These are phyloP conservation scores for Chouioia cunea DNA, from an alignment of 2,888 invertebrate species.

Conservation along the genomic window DNA sequence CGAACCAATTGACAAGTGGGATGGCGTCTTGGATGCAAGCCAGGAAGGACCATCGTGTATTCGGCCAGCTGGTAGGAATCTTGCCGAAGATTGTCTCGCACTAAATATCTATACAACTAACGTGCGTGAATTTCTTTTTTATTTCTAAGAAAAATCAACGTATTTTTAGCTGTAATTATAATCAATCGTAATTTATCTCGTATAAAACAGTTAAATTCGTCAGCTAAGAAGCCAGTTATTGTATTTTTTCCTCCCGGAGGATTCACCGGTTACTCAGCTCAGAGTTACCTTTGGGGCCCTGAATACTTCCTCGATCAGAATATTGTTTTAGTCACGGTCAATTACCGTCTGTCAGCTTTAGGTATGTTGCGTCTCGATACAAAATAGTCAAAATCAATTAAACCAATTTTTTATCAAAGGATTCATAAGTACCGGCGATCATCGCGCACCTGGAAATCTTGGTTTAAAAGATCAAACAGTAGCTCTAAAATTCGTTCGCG, in stretches of 20 bases:
- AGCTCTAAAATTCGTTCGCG: constrained; percentile 76
- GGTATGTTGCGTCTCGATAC: constrained; percentile 57
- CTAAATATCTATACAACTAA: constrained; percentile 75
- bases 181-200: neutral
- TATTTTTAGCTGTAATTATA: neutral
- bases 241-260: constrained; percentile 79
- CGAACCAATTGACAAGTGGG: constrained; percentile 70
- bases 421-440: constrained; percentile 75
- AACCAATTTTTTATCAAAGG: constrained; percentile 62
- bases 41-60: constrained; percentile 74
- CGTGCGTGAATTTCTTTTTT: too few relatives aligned
- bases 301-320: constrained; percentile 60
- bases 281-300: constrained; percentile 68
- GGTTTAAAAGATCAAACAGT: constrained; percentile 79
- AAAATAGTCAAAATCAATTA: neutral
- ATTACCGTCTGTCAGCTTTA: constrained; percentile 61
- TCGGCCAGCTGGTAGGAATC: constrained; percentile 60
- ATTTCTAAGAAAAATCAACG: neutral
- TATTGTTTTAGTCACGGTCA: constrained; percentile 61
- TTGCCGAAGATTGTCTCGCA: constrained; percentile 76
- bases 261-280: constrained; percentile 74
- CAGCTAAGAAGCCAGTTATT: constrained; percentile 72
- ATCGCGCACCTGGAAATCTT: constrained; percentile 76
- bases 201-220: neutral
- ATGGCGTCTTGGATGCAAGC: constrained; percentile 71